These are phyloP conservation scores for Strigamia transsilvanica DNA, from an alignment of 2,888 invertebrate genomes.

Conservation along the genomic window DNA sequence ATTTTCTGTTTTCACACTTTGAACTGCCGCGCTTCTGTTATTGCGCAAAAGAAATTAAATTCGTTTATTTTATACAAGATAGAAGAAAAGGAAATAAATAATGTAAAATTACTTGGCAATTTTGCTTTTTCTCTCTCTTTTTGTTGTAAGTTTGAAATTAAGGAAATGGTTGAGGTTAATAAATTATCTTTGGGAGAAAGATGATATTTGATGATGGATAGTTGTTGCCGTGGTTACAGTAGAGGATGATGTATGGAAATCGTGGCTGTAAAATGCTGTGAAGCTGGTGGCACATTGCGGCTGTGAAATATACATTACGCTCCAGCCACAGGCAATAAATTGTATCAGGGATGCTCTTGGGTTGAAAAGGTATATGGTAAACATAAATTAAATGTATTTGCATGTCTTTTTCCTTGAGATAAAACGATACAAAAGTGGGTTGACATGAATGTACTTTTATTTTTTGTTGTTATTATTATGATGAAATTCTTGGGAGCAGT, in stretches of 20 bases:
- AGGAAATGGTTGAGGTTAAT: constrained; percentile 17
- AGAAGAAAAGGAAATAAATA: background rate
- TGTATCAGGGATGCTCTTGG: constrained; percentile 12
- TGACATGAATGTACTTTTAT: background rate
- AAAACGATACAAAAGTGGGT: background rate
- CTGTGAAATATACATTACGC: constrained; percentile 30
- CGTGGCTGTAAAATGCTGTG: constrained; percentile 26
- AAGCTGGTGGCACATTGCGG: constrained; percentile 30
- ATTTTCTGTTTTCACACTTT: too few relatives aligned
- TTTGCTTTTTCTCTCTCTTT: background rate
- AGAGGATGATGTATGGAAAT: constrained; percentile 20
- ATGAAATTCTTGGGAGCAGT: background rate
- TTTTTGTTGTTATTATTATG: background rate
- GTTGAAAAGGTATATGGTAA: constrained; percentile 3
- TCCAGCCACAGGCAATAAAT: constrained; percentile 26
- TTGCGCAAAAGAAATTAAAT: too few relatives aligned
- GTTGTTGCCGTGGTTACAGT: background rate
- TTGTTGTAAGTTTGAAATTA: constrained; percentile 3
- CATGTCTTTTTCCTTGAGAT: background rate
- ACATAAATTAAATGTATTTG: constrained; percentile 26
- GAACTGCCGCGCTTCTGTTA: too few relatives aligned
- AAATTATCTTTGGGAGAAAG: background rate
- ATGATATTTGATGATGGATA: constrained; percentile 30
- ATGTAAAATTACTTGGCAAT: background rate
- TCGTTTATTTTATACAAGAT: background rate